Conservation (phyloP, 2,888 invertebrate species). For the Oscheius myriophilus region DNA sequence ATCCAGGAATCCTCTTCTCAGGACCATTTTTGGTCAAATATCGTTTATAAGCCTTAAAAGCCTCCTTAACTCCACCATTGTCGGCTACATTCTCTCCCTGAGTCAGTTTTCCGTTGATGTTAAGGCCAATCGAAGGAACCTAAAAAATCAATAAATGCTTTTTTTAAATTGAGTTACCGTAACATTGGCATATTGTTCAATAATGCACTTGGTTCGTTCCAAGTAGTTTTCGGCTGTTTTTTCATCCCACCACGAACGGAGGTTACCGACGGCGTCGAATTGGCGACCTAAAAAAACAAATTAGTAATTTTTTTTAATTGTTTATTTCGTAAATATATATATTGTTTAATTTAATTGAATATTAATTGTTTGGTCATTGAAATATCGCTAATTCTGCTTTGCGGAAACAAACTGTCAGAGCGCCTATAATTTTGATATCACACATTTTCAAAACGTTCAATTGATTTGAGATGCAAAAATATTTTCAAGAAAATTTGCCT, state of each 20-base stretch:
- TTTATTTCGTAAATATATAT: no score
- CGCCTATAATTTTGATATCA: no score
- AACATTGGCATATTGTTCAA: slow-evolving; percentile 81
- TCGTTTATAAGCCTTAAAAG: slow-evolving; percentile 66
- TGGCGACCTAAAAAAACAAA: slow-evolving; percentile 87
- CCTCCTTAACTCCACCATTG: slow-evolving; percentile 70
- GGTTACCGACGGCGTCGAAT: slow-evolving; percentile 92
- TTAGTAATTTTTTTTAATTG: no score
- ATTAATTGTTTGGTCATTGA: no score
- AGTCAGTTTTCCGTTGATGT: slow-evolving; percentile 69
- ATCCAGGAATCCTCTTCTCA: slow-evolving; percentile 65
- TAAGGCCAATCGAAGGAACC: slow-evolving; percentile 39
- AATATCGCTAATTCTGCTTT: no score
- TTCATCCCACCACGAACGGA: slow-evolving; percentile 98
- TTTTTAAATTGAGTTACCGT: not conserved
- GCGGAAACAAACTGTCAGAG: no score
- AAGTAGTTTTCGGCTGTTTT: slow-evolving; percentile 88
- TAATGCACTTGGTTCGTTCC: slow-evolving; percentile 85
- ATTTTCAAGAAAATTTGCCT: no score
- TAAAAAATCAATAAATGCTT: slow-evolving; percentile 38
- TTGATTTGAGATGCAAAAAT: no score
- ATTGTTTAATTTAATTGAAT: no score
- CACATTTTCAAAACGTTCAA: no score
- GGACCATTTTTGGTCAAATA: slow-evolving; percentile 60
- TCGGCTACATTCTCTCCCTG: slow-evolving; percentile 71